Evolutionary conservation across 2,113 vertebrate genomes (phyloP), one percentile per base, ranked within the genome.

Genomic region (Peromyscus leucopus): DNA sequence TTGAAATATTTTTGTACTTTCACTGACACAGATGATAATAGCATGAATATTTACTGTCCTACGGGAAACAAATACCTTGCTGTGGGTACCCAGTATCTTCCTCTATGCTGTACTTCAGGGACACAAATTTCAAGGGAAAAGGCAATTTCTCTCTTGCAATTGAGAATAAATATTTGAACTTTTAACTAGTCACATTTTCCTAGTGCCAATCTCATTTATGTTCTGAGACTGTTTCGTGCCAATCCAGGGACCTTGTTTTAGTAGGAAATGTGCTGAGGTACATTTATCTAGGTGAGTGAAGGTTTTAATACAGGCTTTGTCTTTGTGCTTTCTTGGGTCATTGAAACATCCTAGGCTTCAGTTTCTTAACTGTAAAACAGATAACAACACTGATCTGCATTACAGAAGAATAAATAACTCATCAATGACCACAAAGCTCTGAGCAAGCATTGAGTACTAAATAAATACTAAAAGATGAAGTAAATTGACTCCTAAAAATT

Each of bases 1-100:
- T 93, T 97, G 55, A 97, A 63, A 12, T 96, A 67, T 80, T 89
- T 97, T 93, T 90, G 28, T 13, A 51, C 46, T 57, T 96, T 89
- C 86, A 83, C 72, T 51, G 61, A 80, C 39, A 39, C 76, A 74
- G 65, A 48, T 39, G 39, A 28, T 90, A 83, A 59, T 65, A 42
- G 48, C 17, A 8, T 63, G 5, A 28, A 26, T 84, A 83, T 24
- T 95, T 91, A 59, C 48, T 76, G 51, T 91, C 93, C 48, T 95
- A 90, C 90, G 65, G 57, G 88, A 94, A 94, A 22, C 17, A 92
- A 91, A 65, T 26, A 63, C 11, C 15, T 93, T 19, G 2, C 61
- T 22, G 1, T 36, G 33, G 39, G 72, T 46, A 59, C 65, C 59
- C 39, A 75, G 7, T 4, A 26, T n/a, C 51, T 76, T 75, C 33